phyloP scores from a whole-genome alignment of 2,888 invertebrate genomes.

The Hetaerina titia region DNA sequence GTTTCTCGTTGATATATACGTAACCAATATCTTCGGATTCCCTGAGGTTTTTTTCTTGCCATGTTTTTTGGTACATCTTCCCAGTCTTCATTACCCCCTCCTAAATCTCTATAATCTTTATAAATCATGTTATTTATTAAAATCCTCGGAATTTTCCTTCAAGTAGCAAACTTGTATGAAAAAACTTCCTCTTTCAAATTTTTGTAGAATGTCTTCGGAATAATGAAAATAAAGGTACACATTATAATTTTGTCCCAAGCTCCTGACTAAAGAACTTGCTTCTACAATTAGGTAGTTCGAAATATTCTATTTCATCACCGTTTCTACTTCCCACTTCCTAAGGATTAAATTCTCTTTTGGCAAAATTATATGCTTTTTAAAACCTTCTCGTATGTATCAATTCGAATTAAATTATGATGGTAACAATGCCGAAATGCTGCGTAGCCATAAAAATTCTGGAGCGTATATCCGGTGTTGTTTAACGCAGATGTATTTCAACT shows the following conservation, averaged over 20 bases:
- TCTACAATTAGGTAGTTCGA: constrained; percentile 30
- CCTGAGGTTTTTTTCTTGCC: neutral
- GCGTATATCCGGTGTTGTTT: neutral
- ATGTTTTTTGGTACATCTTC: neutral
- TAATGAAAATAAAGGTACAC: neutral
- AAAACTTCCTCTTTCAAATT: neutral
- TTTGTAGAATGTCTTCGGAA: neutral
- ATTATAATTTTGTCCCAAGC: neutral
- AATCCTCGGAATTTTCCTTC: neutral
- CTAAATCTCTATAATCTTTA: neutral
- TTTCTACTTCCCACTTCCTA: constrained; percentile 29
- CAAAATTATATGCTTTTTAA: neutral
- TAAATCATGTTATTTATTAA: neutral
- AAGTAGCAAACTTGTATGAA: neutral
- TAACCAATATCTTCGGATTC: neutral
- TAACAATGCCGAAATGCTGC: neutral
- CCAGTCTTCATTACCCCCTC: neutral
- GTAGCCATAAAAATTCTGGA: neutral
- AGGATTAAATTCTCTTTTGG: constrained; percentile 31
- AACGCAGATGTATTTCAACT: neutral
- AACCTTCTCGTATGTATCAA: constrained; percentile 38
- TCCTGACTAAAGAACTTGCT: neutral
- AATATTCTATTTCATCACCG: constrained; percentile 5
- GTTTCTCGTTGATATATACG: neutral
- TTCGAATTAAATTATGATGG: neutral